Evolutionary conservation across 1,140 invertebrate genomes (phyloP), one percentile per base, ranked within the genome.

Genomic region (Lineus longissimus): DNA sequence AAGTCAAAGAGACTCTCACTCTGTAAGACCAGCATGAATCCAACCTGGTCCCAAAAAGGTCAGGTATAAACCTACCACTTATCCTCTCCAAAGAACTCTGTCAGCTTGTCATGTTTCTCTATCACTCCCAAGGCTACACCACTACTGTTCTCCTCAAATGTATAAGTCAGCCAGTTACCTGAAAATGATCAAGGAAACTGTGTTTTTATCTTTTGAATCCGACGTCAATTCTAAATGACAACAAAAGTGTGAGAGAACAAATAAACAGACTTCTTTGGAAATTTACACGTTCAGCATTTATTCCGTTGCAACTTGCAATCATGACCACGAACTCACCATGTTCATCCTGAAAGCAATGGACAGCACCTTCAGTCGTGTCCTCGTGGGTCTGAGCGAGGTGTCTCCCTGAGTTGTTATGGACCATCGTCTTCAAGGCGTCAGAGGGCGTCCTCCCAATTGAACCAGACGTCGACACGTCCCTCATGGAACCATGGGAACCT

Each of bases 381-480:
- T 93, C 90, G 75, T 94, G 91, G 59, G 89, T 90, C 15, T 86
- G 88, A 0, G 92, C 91, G 30, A 93, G 82, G 75, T 94, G 91
- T 45, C 83, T 86, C 60, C 76, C 86, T 22, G 69, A 69, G 15
- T 61, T 64, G 23, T 27, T 60, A 22, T 27, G 19, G 27, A 59
- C n/a, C 13, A 59, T 51, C 4, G 19, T 4, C 23, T 33, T 55
- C 13, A 59, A 23, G 2, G 40, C 58, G 51, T 29, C 23, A 25
- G 61, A 7, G 7, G 61, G 61, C 23, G 23, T 9, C 23, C 22
- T 17, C 15, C 23, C 22, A 29, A 13, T 30, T 1, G 19, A 7
- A 30, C 58, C 45, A n/a, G 54, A 17, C 43, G 59, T 58, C 25
- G 79, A 81, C 15, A 36, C 33, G 15, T 36, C 33, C 33, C 15